Evolutionary conservation across 2,888 invertebrate species (phyloP).

Genomic region (Crossocerus cetratus): DNA sequence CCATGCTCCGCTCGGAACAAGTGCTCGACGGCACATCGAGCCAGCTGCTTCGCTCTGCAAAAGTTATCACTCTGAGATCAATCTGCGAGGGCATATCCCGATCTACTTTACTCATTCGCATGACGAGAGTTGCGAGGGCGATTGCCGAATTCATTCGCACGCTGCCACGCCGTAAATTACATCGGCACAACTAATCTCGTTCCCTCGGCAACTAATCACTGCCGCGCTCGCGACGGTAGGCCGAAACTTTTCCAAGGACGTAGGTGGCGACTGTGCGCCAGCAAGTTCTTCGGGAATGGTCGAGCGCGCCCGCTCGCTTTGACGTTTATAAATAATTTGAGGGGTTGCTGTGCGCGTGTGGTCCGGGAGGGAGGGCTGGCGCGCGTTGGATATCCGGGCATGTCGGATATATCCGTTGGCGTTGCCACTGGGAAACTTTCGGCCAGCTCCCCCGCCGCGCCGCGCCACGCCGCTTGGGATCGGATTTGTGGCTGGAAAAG

Average conservation of each 20-base stretch:
- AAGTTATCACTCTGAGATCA: no score
- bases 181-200: not conserved
- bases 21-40: no score
- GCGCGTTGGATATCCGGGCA: slow-evolving; percentile 5
- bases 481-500: slow-evolving; percentile 49
- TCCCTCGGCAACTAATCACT: slow-evolving; percentile 46
- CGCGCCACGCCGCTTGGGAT: slow-evolving; percentile 40
- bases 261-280: slow-evolving; percentile 18
- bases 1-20: no score
- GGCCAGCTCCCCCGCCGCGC: no score
- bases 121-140: not conserved
- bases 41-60: no score
- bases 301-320: slow-evolving; percentile 23
- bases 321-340: slow-evolving; percentile 53
- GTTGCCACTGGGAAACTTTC: slow-evolving; percentile 41
- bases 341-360: slow-evolving; percentile 3
- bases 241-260: slow-evolving; percentile 37
- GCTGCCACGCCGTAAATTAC: slow-evolving; percentile 42
- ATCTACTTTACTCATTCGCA: no score
- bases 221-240: slow-evolving; percentile 32
- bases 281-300: slow-evolving; percentile 38
- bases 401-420: not conserved
- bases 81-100: no score
- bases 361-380: no score
- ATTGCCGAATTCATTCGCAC: slow-evolving; percentile 23